Base-by-base conservation (phyloP, 2,797 vertebrate genomes). In the Gambelia wislizenii region DNA sequence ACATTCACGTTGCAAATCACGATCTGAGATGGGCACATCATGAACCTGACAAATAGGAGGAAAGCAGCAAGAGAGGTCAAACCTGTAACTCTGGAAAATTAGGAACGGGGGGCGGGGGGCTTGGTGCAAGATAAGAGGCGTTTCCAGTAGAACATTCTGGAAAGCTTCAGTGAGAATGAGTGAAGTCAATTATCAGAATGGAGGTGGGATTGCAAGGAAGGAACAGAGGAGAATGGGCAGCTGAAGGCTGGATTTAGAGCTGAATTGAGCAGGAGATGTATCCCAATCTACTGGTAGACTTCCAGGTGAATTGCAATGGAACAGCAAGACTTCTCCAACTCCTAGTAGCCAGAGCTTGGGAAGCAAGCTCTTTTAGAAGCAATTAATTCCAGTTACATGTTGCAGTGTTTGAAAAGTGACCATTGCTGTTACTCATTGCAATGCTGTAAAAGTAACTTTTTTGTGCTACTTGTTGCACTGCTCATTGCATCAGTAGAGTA, bases 1-100 rank as follows among this genome's bases (percentile, higher is more conserved):
- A 0, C 96, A 97, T 90, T 97, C 97, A 83, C 95, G 97, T 90
- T 98, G 97, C 91, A 98, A 94, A 79, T 98, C 98, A 75, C 90
- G 96, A 84, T 94, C 94, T 0, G 98, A 98, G 81, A 98, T 93
- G 0, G 97, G 96, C 64, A 98, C 96, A 0, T 97, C 96, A 83
- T 98, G 97, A 44, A 98, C 98, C 98, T 98, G 95, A 84, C 76
- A 6, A 8, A 85, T 27, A 36, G 56, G 47, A 10, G n/a, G n/a
- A 75, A 92, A 89, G 49, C 56, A 79, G 42, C 39, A 70, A 42
- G n/a, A 82, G 8, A 2, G n/a, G 1, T 47, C 70, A 75, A 75
- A 27, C 10, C 52, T 52, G 6, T 61, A 61, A 33, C 12, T 61
- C 8, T 52, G 3, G 30, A 42, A 69, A 59, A 69, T 69, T 56